phyloP scores from a whole-genome alignment of 2,113 vertebrate species.

The Nannospalax galili region DNA sequence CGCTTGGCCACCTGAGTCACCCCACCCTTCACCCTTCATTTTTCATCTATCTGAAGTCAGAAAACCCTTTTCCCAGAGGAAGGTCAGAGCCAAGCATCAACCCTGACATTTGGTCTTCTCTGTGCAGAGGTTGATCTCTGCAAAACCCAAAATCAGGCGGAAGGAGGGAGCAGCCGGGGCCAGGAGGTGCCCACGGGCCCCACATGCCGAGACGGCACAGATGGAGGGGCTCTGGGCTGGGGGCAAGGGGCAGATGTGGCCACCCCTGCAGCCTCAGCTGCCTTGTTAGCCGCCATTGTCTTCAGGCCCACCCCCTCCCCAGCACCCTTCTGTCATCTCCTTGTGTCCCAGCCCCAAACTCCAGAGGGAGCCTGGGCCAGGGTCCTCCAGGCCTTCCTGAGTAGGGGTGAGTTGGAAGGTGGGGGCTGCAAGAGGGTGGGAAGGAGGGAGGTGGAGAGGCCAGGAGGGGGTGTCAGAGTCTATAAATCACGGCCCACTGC shows the following conservation, averaged over 20 bases:
- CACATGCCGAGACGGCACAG: constrained; percentile 72
- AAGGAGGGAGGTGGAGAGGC: constrained; percentile 66
- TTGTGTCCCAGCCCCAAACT: not conserved
- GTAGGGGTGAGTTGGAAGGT: not conserved
- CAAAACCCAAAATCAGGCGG: not conserved
- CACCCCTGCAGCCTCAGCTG: constrained; percentile 77
- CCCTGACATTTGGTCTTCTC: not conserved
- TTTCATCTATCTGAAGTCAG: not conserved
- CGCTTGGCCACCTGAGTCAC: not conserved
- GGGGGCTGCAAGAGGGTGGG: not conserved
- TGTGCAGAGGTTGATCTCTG: not conserved
- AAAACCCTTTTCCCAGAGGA: not conserved
- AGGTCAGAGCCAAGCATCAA: not conserved
- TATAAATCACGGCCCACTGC: constrained; percentile 95
- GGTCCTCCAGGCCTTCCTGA: not conserved
- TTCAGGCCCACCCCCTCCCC: constrained; percentile 41
- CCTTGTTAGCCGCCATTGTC: constrained; percentile 75
- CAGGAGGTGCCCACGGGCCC: constrained; percentile 8
- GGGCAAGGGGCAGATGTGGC: constrained; percentile 76
- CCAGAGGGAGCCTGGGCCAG: not conserved
- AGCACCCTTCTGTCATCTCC: constrained; percentile 82
- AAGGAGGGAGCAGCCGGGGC: not conserved
- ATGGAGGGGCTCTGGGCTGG: constrained; percentile 81
- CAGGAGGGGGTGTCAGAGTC: constrained; percentile 86
- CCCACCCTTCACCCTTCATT: not conserved